Evolutionary conservation across 2,797 vertebrate genomes (phyloP), one percentile per base, ranked within the genome.

Genomic region (Cyclopterus lumpus): DNA sequence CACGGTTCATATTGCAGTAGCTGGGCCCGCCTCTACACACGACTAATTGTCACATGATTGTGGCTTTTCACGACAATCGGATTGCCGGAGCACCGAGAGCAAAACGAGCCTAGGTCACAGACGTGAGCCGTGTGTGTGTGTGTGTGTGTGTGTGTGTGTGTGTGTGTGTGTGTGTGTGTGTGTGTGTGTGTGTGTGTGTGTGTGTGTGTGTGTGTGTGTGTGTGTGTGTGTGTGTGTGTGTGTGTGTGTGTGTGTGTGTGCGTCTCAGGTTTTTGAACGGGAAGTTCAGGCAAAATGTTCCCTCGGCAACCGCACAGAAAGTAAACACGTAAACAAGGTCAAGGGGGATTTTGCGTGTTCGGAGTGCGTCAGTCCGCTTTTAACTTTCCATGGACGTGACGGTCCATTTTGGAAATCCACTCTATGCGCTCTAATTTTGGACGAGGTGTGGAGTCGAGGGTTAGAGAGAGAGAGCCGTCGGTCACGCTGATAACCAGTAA

Each of bases 1-100:
- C 53, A 28, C 67, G 86, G 80, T 87, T 93, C 84, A 80, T 81
- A 68, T 92, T 86, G 86, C 89, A 83, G 77, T 91, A 92, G 91
- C 86, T 90, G 91, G 64, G 79, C 40, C 67, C 72, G 83, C 75
- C 74, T 83, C 81, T 26, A 58, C n/a, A 61, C 67, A 67, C 67
- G 75, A 71, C 83, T 89, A 89, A 91, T 88, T 81, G 86, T 58
- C 49, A 66, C 55, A 80, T 77, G 82, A 86, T 86, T 84, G 83
- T 14, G 48, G 57, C 24, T 79, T n/a, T 83, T 68, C 65, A 73
- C 78, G 51, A 85, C 77, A 85, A 67, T 78, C 58, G 75, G 42
- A n/a, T 49, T 30, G 61, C 65, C 36, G 20, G 24, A 57, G 49
- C 48, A 65, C 80, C 65, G n/a, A 60, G 59, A 14, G 26, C n/a